Percentiles rank a stretch among this genome's conserved stretches.
Evolutionary conservation across 2,888 invertebrate species (phyloP).

Genomic region (Cerastoderma edule): DNA sequence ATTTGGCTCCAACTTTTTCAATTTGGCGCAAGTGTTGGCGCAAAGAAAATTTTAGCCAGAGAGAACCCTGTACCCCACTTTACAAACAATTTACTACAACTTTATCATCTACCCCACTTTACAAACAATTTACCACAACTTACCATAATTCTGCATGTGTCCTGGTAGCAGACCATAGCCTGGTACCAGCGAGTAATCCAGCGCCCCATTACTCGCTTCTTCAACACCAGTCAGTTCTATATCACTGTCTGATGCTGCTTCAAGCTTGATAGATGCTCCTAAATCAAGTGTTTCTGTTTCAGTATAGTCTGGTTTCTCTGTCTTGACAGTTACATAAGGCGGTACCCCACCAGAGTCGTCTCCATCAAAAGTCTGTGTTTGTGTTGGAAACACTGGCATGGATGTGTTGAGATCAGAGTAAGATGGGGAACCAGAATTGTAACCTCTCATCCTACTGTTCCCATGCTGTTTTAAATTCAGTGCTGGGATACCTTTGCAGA

Average conservation of each 20-base stretch:
- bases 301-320: background rate
- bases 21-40: no score
- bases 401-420: background rate
- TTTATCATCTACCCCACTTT: no score
- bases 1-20: no score
- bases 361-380: background rate
- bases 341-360: background rate
- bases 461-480: background rate
- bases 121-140: no score
- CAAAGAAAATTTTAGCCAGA: no score
- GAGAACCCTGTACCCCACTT: no score
- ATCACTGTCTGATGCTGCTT: constrained; percentile 2
- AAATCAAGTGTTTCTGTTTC: background rate
- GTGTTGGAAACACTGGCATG: background rate
- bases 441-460: background rate
- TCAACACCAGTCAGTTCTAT: constrained; percentile 12
- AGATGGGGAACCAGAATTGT: background rate
- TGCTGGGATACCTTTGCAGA: background rate
- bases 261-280: background rate
- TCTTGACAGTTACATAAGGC: background rate
- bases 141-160: background rate
- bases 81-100: no score
- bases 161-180: no score
- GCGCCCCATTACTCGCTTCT: background rate
- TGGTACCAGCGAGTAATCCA: no score